These are phyloP conservation scores for Notolabrus celidotus DNA, from an alignment of 2,797 vertebrate species.

Conservation along the genomic window DNA sequence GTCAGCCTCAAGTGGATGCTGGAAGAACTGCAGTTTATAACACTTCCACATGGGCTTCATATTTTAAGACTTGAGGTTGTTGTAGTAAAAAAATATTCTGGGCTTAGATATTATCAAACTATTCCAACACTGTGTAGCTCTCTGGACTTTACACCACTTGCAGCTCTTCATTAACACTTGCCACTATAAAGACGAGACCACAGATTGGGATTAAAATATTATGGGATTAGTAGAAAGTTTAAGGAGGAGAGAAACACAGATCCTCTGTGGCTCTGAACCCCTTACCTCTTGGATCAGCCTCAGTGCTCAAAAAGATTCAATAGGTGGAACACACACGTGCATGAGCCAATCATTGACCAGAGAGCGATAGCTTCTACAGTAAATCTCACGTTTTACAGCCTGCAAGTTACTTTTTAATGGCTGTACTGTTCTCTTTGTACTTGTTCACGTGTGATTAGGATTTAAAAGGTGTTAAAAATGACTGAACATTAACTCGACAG, in stretches of 20 bases:
- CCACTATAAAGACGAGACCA: neutral
- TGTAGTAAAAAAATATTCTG: too few species aligned
- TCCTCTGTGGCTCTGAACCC: neutral
- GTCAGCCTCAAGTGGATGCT: too few species aligned
- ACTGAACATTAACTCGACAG: slow-evolving; percentile 17
- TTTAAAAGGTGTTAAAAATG: neutral
- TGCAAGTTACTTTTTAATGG: neutral
- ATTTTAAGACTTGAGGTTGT: too few species aligned
- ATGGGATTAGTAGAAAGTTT: slow-evolving; percentile 28
- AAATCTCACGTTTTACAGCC: neutral
- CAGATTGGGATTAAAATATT: slow-evolving; percentile 26
- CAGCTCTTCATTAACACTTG: neutral
- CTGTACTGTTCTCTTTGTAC: neutral
- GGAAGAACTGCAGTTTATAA: too few species aligned
- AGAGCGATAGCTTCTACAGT: too few species aligned
- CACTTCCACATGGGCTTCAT: too few species aligned
- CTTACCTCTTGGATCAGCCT: neutral
- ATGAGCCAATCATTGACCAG: slow-evolving; percentile 50
- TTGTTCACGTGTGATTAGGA: neutral
- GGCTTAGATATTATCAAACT: too few species aligned
- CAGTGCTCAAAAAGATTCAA: too few species aligned
- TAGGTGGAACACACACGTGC: neutral
- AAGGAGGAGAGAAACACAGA: slow-evolving; percentile 9
- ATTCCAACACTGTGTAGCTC: neutral
- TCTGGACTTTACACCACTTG: neutral